phyloP scores from a whole-genome alignment of 92 coral and sea anemone genomes.

The Heliopora coerulea region DNA sequence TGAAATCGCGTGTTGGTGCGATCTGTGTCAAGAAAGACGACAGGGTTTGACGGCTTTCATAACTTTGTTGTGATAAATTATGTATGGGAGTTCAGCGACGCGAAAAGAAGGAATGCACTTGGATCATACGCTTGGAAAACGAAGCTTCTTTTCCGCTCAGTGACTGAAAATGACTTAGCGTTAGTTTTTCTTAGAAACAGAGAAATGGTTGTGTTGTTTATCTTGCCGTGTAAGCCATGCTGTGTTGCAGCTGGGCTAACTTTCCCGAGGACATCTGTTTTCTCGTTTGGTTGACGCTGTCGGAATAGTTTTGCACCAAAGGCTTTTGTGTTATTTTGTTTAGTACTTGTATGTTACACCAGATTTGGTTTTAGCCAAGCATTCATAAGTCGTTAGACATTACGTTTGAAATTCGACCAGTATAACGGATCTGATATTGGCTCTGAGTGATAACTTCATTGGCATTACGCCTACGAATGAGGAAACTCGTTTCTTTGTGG shows the following conservation, averaged over 20 bases:
- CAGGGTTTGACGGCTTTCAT: not conserved
- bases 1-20: too few species aligned
- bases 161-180: not conserved
- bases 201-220: not conserved
- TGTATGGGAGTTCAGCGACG: constrained; percentile 34
- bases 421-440: too few species aligned
- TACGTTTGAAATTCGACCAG: too few species aligned
- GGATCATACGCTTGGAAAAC: constrained; percentile 39
- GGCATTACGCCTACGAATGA: too few species aligned
- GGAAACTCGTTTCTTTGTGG: too few species aligned
- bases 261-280: not conserved
- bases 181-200: not conserved
- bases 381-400: too few species aligned
- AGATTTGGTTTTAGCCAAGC: not conserved
- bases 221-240: not conserved
- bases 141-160: constrained; percentile 22
- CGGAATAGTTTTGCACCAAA: not conserved
- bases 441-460: too few species aligned
- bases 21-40: too few species aligned
- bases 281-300: not conserved
- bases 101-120: constrained; percentile 9
- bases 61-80: constrained; percentile 30
- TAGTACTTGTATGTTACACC: not conserved
- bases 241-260: not conserved
- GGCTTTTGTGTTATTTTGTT: not conserved